Evolutionary conservation across 2,113 vertebrate genomes (phyloP), one percentile per base, ranked within the genome.

Genomic region (Suncus etruscus): DNA sequence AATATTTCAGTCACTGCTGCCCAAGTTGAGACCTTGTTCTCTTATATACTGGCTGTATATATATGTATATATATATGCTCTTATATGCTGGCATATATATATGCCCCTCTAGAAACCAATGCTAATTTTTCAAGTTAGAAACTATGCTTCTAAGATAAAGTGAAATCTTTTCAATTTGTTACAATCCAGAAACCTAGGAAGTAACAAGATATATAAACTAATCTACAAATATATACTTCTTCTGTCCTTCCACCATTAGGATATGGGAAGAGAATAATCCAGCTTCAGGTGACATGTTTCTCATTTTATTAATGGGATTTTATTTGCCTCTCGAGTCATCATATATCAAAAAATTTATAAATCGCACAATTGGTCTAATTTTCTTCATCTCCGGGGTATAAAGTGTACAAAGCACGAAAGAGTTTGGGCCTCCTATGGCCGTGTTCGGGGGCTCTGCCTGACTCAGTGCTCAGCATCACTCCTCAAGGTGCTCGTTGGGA

Each of bases 41-140:
- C 66, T 76, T 54, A 50, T 29, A 50, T 27, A 11, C 0, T 39
- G 50, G 16, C 78, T 85, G 29, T 87, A 83, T 45, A 82, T 0
- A 1, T 11, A 69, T 87, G 79, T 45, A 82, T 0, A 1, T 11
- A 69, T 39, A n/a, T n/a, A n/a, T n/a, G n/a, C 20, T n/a, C 66
- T 76, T 54, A 50, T 29, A 50, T 27, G 8, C 0, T 39, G 50
- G 16, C 78, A 69, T 87, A 83, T 45, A 82, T 0, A 1, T 11
- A 69, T 39, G 45, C 91, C 83, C 77, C 81, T 65, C 39, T 69
- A 89, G 54, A 93, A 92, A 61, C 25, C 11, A 70, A 29, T 32
- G 51, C 29, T 48, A 54, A 24, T 25, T 27, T 14, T 58, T 45
- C 18, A 61, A 68, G 82, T 65, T 45, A 82, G 68, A 72, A 3